Conservation (phyloP, 2,113 vertebrate genomes). For the Proteles cristata region DNA sequence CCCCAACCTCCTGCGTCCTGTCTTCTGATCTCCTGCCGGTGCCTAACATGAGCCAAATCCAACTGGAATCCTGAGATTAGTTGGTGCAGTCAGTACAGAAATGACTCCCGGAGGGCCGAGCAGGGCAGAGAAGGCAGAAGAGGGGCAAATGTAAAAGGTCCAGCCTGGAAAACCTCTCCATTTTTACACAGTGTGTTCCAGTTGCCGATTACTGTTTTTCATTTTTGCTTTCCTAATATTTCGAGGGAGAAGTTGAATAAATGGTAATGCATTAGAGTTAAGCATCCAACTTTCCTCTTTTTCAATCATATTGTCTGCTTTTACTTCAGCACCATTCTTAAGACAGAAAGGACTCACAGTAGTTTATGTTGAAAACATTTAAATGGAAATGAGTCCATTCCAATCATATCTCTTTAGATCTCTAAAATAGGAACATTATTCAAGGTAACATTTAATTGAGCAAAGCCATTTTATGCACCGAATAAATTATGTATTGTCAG, state of each 20-base stretch:
- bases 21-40: not conserved
- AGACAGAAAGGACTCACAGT: not conserved
- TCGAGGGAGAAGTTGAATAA: constrained; percentile 17
- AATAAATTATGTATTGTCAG: constrained; percentile 46
- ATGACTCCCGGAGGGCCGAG: not conserved
- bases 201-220: not conserved
- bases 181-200: not conserved
- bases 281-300: not conserved
- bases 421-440: constrained; percentile 58
- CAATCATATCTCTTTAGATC: constrained; percentile 22
- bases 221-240: constrained; percentile 42
- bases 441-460: constrained; percentile 62
- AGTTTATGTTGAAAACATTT: constrained; percentile 50
- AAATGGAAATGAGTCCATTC: constrained; percentile 44
- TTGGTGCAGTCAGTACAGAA: not conserved
- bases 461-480: constrained; percentile 12
- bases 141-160: not conserved
- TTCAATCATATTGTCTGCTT: constrained; percentile 18
- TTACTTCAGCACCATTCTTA: not conserved
- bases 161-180: not conserved
- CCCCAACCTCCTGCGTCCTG: not conserved
- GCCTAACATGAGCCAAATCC: not conserved
- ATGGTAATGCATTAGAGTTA: not conserved
- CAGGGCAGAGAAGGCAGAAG: not conserved
- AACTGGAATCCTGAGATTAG: not conserved